phyloP scores from a whole-genome alignment of 2,888 invertebrate genomes.

The Xanthia icteritia region DNA sequence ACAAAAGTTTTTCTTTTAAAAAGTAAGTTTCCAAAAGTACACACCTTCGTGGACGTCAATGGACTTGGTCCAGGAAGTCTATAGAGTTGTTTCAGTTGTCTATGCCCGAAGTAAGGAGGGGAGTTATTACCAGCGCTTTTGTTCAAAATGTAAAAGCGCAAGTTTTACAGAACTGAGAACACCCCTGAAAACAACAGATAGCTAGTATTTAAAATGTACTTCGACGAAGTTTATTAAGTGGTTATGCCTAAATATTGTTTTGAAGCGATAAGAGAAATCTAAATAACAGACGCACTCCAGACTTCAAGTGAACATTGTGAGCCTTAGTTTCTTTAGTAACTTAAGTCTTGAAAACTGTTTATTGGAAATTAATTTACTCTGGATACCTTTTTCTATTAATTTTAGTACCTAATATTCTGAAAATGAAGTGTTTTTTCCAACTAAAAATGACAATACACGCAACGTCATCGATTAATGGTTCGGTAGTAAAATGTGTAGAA shows the following conservation, averaged over 20 bases:
- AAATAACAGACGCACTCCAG: constrained; percentile 34
- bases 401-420: not conserved
- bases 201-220: constrained; percentile 68
- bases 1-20: constrained; percentile 80
- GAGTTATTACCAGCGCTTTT: constrained; percentile 85
- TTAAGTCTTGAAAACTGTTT: constrained; percentile 50
- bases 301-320: constrained; percentile 36
- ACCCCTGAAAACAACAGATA: constrained; percentile 72
- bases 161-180: constrained; percentile 80
- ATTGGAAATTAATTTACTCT: constrained; percentile 18
- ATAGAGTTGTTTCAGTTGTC: constrained; percentile 82
- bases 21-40: constrained; percentile 82
- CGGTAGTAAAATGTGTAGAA: not conserved
- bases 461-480: not conserved
- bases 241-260: constrained; percentile 59
- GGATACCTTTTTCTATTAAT: not conserved
- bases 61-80: constrained; percentile 80
- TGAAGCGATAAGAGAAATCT: constrained; percentile 45
- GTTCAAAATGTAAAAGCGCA: constrained; percentile 81
- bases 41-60: constrained; percentile 84
- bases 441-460: not conserved
- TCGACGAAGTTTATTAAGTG: constrained; percentile 65
- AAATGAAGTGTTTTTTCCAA: not conserved
- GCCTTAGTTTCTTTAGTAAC: constrained; percentile 45
- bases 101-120: constrained; percentile 70